These are phyloP conservation scores for Magallana angulata DNA, from an alignment of 1,140 invertebrate species.

Conservation along the genomic window DNA sequence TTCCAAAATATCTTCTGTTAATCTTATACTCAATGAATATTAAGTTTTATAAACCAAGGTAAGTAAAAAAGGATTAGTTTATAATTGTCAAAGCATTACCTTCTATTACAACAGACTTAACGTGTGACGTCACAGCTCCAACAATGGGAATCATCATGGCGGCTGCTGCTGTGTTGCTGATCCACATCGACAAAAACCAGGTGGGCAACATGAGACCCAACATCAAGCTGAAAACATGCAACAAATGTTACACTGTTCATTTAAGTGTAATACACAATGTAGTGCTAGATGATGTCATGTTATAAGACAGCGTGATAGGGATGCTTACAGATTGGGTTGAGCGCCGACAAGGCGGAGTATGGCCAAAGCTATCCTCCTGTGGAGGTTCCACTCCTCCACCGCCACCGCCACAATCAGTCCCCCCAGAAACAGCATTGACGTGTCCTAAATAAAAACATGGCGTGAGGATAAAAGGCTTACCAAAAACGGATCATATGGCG, in stretches of 20 bases:
- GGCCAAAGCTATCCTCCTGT: slow-evolving; percentile 89
- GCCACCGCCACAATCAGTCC: slow-evolving; percentile 91
- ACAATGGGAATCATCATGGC: slow-evolving; percentile 79
- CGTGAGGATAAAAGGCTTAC: too few species aligned
- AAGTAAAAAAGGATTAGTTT: too few species aligned
- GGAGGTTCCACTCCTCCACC: slow-evolving; percentile 91
- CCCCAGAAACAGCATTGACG: slow-evolving; percentile 88
- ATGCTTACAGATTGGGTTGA: slow-evolving; percentile 73
- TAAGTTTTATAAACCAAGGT: too few species aligned
- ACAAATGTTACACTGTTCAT: too few species aligned
- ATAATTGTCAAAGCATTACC: too few species aligned
- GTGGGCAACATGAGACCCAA: slow-evolving; percentile 77
- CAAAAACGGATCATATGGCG: too few species aligned
- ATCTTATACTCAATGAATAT: too few species aligned
- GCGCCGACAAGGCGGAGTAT: slow-evolving; percentile 88
- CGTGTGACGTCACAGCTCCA: slow-evolving; percentile 65
- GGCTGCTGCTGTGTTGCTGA: slow-evolving; percentile 77
- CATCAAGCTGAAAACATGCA: slow-evolving; percentile 59
- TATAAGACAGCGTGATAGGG: not conserved
- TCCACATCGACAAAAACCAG: slow-evolving; percentile 79
- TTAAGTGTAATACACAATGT: too few species aligned
- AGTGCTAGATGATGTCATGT: too few species aligned
- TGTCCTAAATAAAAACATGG: slow-evolving; percentile 64
- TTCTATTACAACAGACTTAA: not conserved
- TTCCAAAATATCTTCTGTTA: too few species aligned